Conservation (phyloP, 2,888 invertebrate species). For the Brachylomia viminalis region DNA sequence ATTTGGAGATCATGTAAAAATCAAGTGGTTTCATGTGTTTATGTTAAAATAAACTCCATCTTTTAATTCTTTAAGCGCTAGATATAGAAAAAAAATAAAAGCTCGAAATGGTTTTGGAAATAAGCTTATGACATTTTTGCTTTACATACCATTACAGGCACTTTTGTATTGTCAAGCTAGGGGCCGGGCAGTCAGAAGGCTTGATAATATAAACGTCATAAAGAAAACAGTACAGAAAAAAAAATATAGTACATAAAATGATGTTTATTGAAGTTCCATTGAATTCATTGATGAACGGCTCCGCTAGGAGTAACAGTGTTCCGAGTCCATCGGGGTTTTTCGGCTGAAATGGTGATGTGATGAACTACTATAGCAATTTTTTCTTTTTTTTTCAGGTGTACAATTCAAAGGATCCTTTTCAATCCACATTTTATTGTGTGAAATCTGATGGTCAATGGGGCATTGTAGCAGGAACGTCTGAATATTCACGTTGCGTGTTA, state of each 20-base stretch:
- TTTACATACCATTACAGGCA: not conserved
- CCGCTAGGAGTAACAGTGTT: no score
- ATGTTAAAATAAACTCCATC: no score
- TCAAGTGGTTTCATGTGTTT: no score
- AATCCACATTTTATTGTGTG: slow-evolving; percentile 82
- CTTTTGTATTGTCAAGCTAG: not conserved
- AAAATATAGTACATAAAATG: not conserved
- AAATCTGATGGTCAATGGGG: slow-evolving; percentile 81
- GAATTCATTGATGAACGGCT: no score
- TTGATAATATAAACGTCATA: not conserved
- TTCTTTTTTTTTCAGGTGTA: slow-evolving; percentile 76
- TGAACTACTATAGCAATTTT: not conserved
- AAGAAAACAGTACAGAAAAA: not conserved
- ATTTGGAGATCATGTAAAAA: no score
- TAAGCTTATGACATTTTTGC: no score
- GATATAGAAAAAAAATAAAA: no score
- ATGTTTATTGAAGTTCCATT: not conserved
- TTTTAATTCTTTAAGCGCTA: no score
- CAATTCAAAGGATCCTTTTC: slow-evolving; percentile 80
- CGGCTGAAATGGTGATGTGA: not conserved
- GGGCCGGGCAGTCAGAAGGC: not conserved
- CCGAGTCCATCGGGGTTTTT: no score
- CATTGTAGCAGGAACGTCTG: slow-evolving; percentile 80
- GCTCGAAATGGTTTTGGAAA: no score
- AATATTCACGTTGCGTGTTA: slow-evolving; percentile 85